A percentile compares a stretch with the other conserved stretches of the same genome.
Evolutionary conservation across 1,140 invertebrate genomes (phyloP).

Genomic region (Battus philenor): DNA sequence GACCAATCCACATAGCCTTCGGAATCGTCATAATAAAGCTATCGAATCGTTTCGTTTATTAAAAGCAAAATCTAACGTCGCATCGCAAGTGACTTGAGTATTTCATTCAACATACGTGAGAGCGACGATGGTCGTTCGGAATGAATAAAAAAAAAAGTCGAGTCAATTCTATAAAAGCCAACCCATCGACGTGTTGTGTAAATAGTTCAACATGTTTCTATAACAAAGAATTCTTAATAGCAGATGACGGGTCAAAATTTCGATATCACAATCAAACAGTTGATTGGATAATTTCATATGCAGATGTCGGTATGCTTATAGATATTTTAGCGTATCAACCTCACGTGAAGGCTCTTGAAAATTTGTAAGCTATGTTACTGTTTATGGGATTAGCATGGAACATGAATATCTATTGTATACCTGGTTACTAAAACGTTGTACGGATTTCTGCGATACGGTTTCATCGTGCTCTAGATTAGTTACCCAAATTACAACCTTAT

Average conservation of each 20-base stretch:
- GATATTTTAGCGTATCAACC: conserved; percentile 31
- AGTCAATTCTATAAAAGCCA: conserved; percentile 58
- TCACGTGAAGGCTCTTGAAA: conserved; percentile 48
- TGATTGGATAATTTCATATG: conserved; percentile 64
- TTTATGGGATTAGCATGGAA: conserved; percentile 67
- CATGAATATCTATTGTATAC: conserved; percentile 69
- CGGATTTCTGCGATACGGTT: conserved; percentile 47
- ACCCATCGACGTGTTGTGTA: conserved; percentile 66
- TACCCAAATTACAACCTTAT: conserved; percentile 35
- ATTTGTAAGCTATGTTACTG: conserved; percentile 67
- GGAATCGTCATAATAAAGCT: conserved; percentile 54
- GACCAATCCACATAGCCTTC: conserved; percentile 42
- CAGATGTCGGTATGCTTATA: conserved; percentile 28
- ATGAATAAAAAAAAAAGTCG: conserved; percentile 45
- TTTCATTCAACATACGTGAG: conserved; percentile 65
- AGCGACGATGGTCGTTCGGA: conserved; percentile 46
- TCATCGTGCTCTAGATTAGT: conserved; percentile 21
- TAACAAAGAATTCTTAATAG: conserved; percentile 74
- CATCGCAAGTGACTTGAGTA: conserved; percentile 57
- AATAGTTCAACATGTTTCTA: conserved; percentile 73
- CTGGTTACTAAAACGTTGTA: conserved; percentile 62
- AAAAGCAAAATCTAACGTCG: conserved; percentile 64
- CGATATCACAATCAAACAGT: conserved; percentile 64
- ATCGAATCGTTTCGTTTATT: conserved; percentile 58
- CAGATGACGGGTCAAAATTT: conserved; percentile 68